phyloP scores from a whole-genome alignment of 1,140 invertebrate species.

The Eciton burchellii region DNA sequence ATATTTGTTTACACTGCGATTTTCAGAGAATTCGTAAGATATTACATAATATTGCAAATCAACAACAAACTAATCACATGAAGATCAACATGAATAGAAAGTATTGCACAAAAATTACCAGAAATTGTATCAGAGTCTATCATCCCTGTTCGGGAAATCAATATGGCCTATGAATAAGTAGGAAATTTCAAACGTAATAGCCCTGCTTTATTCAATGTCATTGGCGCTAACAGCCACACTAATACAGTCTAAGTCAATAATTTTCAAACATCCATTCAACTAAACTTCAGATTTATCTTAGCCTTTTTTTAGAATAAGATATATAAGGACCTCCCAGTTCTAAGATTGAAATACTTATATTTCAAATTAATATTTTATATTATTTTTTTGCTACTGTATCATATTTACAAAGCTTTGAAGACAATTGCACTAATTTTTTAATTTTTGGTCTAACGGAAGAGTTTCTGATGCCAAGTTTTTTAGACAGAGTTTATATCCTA shows the following conservation, averaged over 20 bases:
- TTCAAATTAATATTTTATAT: constrained; percentile 20
- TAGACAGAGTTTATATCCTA: constrained; percentile 12
- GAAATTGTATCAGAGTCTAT: constrained; percentile 93
- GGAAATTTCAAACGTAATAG: constrained; percentile 88
- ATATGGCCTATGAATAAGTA: constrained; percentile 88
- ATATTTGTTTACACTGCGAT: constrained; percentile 69
- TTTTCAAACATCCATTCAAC: constrained; percentile 3
- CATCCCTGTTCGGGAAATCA: constrained; percentile 89
- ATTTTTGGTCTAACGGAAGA: constrained; percentile 39
- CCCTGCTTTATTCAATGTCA: constrained; percentile 89
- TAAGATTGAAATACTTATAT: constrained; percentile 18
- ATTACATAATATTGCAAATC: constrained; percentile 93
- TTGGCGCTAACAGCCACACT: constrained; percentile 88
- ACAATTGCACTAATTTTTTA: constrained; percentile 33
- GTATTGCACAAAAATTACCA: constrained; percentile 94
- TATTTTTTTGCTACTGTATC: neutral
- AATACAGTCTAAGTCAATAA: constrained; percentile 86
- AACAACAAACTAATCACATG: constrained; percentile 94
- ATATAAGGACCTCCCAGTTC: neutral
- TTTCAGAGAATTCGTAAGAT: constrained; percentile 94
- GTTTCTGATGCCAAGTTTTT: constrained; percentile 61
- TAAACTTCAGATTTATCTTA: constrained; percentile 32
- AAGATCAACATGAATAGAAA: constrained; percentile 95
- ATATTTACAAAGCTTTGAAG: neutral
- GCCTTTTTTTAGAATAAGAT: constrained; percentile 20